Evolutionary conservation across 2,113 vertebrate species (phyloP).

Genomic region (Redunca redunca): DNA sequence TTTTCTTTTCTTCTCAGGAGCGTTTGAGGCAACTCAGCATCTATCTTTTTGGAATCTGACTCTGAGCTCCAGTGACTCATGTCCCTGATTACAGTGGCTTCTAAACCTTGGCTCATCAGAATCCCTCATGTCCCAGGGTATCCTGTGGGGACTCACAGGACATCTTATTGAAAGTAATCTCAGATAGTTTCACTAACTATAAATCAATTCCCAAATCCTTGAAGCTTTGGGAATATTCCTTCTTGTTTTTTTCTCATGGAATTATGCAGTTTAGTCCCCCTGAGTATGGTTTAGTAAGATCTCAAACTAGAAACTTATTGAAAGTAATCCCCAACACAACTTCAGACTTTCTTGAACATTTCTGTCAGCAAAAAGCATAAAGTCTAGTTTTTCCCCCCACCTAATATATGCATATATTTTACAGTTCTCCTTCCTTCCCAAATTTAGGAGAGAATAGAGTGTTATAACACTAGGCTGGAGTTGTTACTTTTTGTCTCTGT

Average conservation of each 20-base stretch:
- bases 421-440: not conserved
- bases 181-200: constrained; percentile 31
- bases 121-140: not conserved
- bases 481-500: not conserved
- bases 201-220: constrained; percentile 46
- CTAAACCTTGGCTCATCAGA: not conserved
- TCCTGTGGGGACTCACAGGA: not conserved
- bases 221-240: constrained; percentile 53
- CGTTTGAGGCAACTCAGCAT: not conserved
- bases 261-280: constrained; percentile 44
- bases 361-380: constrained; percentile 51
- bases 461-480: not conserved
- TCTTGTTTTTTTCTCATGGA: constrained; percentile 29
- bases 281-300: not conserved
- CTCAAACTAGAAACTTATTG: constrained; percentile 64
- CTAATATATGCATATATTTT: not conserved
- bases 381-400: not conserved
- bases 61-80: not conserved
- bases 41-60: not conserved
- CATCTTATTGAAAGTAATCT: constrained; percentile 26
- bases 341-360: constrained; percentile 49
- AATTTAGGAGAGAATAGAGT: not conserved
- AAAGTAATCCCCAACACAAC: constrained; percentile 30
- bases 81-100: not conserved
- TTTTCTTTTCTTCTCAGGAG: not conserved